Conservation (phyloP, 2,888 invertebrate genomes). For the Drosophila maculinotata region DNA sequence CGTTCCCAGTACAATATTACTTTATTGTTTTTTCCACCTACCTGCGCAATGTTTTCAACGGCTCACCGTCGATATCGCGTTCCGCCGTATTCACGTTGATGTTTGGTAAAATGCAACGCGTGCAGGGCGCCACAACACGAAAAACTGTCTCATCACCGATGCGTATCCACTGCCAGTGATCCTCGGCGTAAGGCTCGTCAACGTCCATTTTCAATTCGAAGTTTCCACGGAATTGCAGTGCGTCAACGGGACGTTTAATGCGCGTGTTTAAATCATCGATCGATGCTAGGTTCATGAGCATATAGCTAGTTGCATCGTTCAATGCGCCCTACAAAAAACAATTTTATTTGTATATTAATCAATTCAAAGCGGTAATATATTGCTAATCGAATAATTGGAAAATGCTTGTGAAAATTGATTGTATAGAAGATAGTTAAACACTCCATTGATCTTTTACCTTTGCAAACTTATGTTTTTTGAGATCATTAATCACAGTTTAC, state of each 20-base stretch:
- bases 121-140: constrained; percentile 77
- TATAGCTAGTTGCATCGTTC: constrained; percentile 89
- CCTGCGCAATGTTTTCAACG: constrained; percentile 89
- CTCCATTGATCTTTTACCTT: no score
- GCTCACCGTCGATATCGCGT: constrained; percentile 87
- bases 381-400: no score
- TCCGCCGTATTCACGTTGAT: constrained; percentile 89
- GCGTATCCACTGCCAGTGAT: constrained; percentile 90
- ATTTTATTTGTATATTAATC: background rate
- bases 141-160: constrained; percentile 84
- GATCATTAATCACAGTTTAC: no score
- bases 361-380: no score
- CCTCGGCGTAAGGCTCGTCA: constrained; percentile 88
- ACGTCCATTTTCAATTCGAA: constrained; percentile 88
- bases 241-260: constrained; percentile 85
- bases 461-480: no score
- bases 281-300: constrained; percentile 89
- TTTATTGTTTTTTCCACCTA: constrained; percentile 75
- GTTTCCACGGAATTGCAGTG: constrained; percentile 89
- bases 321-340: constrained; percentile 86
- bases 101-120: constrained; percentile 90
- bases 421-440: no score
- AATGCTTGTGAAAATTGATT: no score
- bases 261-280: constrained; percentile 88
- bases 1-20: background rate